These are phyloP conservation scores for Apis dorsata DNA, from an alignment of 1,140 invertebrate genomes.

Conservation along the genomic window DNA sequence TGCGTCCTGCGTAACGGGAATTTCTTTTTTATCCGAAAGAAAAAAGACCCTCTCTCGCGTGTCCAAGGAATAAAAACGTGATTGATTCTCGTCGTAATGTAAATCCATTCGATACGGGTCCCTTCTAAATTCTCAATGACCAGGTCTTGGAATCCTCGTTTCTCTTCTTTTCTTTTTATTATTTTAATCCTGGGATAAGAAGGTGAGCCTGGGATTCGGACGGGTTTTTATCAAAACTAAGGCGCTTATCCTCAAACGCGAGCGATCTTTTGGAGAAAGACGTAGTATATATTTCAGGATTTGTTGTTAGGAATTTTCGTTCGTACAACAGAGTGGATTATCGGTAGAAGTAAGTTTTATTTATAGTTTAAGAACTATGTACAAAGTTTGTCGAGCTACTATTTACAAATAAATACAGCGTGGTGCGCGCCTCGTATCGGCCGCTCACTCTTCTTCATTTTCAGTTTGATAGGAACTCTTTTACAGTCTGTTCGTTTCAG, in stretches of 20 bases:
- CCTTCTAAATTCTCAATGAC: constrained; percentile 18
- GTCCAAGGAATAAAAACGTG: not conserved
- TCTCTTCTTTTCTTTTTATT: not conserved
- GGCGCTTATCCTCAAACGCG: not conserved
- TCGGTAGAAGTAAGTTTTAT: constrained; percentile 10
- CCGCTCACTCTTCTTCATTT: constrained; percentile 49
- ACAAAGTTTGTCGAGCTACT: constrained; percentile 65
- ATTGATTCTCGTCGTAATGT: not conserved
- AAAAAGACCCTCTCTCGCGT: no score
- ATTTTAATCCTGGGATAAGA: constrained; percentile 14
- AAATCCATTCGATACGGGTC: constrained; percentile 31
- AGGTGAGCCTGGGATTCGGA: not conserved
- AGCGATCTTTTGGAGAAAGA: not conserved
- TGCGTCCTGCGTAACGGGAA: not conserved
- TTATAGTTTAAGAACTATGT: constrained; percentile 57
- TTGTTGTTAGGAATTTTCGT: not conserved
- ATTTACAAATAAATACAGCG: constrained; percentile 79
- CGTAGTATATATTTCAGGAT: no score
- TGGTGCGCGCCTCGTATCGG: constrained; percentile 32
- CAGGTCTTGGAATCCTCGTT: constrained; percentile 7
- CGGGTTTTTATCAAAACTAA: not conserved
- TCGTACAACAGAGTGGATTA: not conserved
- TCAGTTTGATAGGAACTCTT: constrained; percentile 75
- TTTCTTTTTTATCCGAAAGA: not conserved
- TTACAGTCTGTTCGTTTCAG: constrained; percentile 78